Evolutionary conservation across 2,113 vertebrate species (phyloP).

Genomic region (Oreochromis aureus): DNA sequence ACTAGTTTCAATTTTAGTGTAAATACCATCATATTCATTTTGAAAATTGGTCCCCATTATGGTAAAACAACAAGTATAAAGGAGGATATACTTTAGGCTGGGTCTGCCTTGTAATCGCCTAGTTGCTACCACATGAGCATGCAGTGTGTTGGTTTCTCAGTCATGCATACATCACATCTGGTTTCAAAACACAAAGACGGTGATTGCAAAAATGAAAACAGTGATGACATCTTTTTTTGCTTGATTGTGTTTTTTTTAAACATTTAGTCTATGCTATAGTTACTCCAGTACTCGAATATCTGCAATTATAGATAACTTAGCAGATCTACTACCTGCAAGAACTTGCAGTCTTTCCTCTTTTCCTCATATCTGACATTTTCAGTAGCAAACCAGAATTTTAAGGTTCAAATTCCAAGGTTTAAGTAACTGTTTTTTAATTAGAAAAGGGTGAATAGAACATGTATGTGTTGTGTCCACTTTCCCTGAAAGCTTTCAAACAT

Average conservation of each 20-base stretch:
- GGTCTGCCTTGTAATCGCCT: neutral
- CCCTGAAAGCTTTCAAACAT: neutral
- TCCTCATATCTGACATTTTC: neutral
- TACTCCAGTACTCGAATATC: neutral
- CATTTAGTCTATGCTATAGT: neutral
- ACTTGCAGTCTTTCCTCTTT: neutral
- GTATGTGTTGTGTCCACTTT: neutral
- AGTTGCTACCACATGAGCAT: neutral
- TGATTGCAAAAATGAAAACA: neutral
- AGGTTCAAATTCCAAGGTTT: neutral
- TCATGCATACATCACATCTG: neutral
- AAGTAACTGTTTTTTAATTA: neutral
- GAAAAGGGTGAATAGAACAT: neutral
- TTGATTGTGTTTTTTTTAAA: neutral
- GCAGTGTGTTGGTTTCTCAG: neutral
- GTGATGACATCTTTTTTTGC: neutral
- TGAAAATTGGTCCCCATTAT: neutral
- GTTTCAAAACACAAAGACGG: neutral
- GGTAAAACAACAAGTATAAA: neutral
- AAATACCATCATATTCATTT: neutral
- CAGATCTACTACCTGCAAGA: neutral
- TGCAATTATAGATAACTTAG: neutral
- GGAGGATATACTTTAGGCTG: neutral
- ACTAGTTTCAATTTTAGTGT: neutral
- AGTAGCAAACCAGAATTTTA: neutral